These are phyloP conservation scores for Drosophila lutescens DNA, from an alignment of 2,888 invertebrate species.

Conservation along the genomic window DNA sequence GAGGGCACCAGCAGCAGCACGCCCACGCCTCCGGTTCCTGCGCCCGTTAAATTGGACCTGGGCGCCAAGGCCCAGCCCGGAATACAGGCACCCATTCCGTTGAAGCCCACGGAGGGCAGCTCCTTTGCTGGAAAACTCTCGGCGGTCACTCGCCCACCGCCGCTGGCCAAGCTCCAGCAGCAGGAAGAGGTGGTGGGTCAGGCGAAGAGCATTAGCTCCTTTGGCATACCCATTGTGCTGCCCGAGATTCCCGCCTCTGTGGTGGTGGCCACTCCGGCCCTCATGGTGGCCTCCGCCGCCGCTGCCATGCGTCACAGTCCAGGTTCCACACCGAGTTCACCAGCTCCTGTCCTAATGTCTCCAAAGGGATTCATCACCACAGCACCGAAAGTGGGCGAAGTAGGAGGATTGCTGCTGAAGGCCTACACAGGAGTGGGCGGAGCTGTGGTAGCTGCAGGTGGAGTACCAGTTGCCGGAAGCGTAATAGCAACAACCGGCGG, in stretches of 20 bases:
- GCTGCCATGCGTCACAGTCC: conserved; percentile 61
- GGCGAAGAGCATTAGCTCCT: conserved; percentile 2
- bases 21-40: conserved; percentile 41
- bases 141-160: conserved; percentile 28
- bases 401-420: conserved; percentile 24
- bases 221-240: conserved; percentile 74
- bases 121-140: conserved; percentile 26
- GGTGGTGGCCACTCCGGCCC: conserved; percentile 64
- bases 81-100: conserved; percentile 63
- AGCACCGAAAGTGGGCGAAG: conserved; percentile 13
- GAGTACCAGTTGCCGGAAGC: conserved; percentile 27
- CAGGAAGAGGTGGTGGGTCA: conserved; percentile 6
- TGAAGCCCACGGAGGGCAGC: conserved; percentile 58
- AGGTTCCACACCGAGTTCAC: conserved; percentile 26
- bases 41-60: conserved; percentile 57
- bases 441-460: not conserved
- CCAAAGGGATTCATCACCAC: conserved; percentile 12
- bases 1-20: conserved; percentile 46
- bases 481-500: not conserved
- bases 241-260: conserved; percentile 81
- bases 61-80: conserved; percentile 49
- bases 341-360: conserved; percentile 21
- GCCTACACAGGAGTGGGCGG: conserved; percentile 19
- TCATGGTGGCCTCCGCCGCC: conserved; percentile 54
- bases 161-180: conserved; percentile 26